Evolutionary conservation across 1,140 invertebrate genomes (phyloP), one percentile per base, ranked within the genome.

Genomic region (Drosophila cardini): DNA sequence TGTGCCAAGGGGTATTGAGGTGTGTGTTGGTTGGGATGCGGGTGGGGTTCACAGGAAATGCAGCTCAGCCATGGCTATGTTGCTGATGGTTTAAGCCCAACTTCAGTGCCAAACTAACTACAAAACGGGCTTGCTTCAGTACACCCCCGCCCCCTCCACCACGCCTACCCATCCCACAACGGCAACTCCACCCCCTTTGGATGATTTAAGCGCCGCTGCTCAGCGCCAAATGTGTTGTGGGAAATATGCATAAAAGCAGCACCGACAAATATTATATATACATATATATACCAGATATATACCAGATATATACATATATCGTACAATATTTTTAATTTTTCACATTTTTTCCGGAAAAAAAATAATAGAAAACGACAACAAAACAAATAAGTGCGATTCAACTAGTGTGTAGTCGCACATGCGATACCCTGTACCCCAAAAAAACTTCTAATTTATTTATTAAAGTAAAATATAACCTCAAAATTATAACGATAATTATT

Each of bases 161-260:
- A n/a, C 34, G 6, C 26, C 30, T 36, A 34, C 55, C 30, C 10
- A n/a, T n/a, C 4, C 38, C 46, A 34, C 61, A n/a, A 15, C 21
- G 32, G 3, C 15, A 50, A 11, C 13, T 15, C 21, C 34, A n/a
- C 43, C 43, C 30, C 16, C 15, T 64, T 82, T 72, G 79, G 72
- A 86, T 86, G 83, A 86, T 86, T 86, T 86, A 86, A 86, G 55
- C 76, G 76, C 79, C 71, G 85, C 58, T 76, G 78, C 82, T 72
- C 83, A 79, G 55, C 76, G 79, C 83, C 48, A 73, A 86, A 87
- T 87, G 82, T 87, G 82, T 86, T 86, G 82, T 86, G 82, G 82
- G 78, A 86, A 86, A 86, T 86, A 86, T 86, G 79, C 83, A 87
- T 83, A 79, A 86, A 87, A 86, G 79, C 79, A 87, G 72, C 82